Evolutionary conservation across 2,797 vertebrate genomes (phyloP).

Genomic region (Astyanax mexicanus): DNA sequence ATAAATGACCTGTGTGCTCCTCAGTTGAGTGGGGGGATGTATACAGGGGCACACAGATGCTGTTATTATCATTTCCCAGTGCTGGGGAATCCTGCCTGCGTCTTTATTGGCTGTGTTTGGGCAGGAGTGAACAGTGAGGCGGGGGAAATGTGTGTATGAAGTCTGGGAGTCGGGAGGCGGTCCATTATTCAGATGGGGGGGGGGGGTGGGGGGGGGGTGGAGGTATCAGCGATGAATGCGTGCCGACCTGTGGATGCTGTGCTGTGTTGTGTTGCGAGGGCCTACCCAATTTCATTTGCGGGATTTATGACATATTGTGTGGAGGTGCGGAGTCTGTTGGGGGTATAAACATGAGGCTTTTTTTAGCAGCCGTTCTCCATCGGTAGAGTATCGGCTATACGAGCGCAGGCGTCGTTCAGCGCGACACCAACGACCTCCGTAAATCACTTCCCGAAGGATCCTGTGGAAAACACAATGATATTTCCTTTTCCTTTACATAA

Average conservation of each 20-base stretch:
- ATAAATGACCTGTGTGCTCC: not conserved
- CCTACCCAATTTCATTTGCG: constrained; percentile 37
- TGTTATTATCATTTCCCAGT: constrained; percentile 37
- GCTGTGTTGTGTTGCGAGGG: not conserved
- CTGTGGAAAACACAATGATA: not conserved
- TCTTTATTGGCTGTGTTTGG: constrained; percentile 42
- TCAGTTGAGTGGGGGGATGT: not conserved
- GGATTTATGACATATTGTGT: constrained; percentile 51
- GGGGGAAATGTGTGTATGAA: constrained; percentile 14
- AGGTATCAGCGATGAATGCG: constrained; percentile 28
- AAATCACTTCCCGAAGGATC: not conserved
- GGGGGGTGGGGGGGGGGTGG: constrained; percentile 30
- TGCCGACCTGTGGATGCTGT: constrained; percentile 22
- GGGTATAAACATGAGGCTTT: constrained; percentile 27
- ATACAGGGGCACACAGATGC: constrained; percentile 3
- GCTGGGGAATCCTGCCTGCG: constrained; percentile 5
- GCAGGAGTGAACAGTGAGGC: constrained; percentile 10
- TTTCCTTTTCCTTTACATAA: not conserved
- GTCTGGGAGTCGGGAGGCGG: constrained; percentile 2
- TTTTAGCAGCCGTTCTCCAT: constrained; percentile 4
- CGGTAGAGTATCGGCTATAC: constrained; percentile 50
- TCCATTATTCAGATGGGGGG: constrained; percentile 43
- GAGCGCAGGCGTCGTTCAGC: constrained; percentile 38
- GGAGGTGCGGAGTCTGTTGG: constrained; percentile 7
- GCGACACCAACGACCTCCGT: constrained; percentile 6